phyloP scores from a whole-genome alignment of 2,888 invertebrate species.

The Hirudinaria manillensis region DNA sequence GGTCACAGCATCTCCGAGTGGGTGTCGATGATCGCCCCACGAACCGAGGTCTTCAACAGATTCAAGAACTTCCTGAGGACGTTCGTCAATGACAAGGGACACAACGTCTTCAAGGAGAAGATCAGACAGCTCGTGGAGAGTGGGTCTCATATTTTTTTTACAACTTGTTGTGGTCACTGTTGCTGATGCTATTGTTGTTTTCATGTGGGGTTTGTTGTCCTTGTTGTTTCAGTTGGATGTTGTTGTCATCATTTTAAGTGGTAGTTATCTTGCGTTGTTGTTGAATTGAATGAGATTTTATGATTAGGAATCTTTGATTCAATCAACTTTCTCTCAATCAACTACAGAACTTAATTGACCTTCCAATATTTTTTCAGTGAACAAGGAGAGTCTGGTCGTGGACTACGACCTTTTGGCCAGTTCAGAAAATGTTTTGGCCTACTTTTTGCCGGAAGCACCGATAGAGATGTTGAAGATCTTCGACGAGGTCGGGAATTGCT shows the following conservation, averaged over 20 bases:
- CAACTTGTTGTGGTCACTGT: background rate
- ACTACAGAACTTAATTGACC: too few relatives aligned
- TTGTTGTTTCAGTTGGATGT: too few relatives aligned
- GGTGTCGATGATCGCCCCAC: constrained; percentile 89
- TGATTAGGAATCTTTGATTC: too few relatives aligned
- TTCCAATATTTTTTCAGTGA: constrained; percentile 51
- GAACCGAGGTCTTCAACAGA: constrained; percentile 86
- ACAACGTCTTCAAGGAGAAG: constrained; percentile 82
- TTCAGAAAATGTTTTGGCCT: constrained; percentile 84
- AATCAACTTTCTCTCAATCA: too few relatives aligned
- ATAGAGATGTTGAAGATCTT: constrained; percentile 92
- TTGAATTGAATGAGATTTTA: background rate
- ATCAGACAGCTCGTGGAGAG: constrained; percentile 87
- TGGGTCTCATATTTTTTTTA: constrained; percentile 39
- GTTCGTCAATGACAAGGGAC: constrained; percentile 77
- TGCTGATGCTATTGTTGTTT: background rate
- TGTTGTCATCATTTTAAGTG: too few relatives aligned
- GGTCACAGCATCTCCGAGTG: constrained; percentile 90
- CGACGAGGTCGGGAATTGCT: constrained; percentile 66
- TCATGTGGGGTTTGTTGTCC: background rate
- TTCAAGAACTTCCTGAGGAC: constrained; percentile 84
- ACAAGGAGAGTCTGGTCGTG: constrained; percentile 75
- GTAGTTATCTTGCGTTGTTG: background rate
- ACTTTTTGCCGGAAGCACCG: constrained; percentile 94
- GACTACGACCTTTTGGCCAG: constrained; percentile 85